Evolutionary conservation across 1,140 invertebrate genomes (phyloP).

Genomic region (Aradophagus sp.): DNA sequence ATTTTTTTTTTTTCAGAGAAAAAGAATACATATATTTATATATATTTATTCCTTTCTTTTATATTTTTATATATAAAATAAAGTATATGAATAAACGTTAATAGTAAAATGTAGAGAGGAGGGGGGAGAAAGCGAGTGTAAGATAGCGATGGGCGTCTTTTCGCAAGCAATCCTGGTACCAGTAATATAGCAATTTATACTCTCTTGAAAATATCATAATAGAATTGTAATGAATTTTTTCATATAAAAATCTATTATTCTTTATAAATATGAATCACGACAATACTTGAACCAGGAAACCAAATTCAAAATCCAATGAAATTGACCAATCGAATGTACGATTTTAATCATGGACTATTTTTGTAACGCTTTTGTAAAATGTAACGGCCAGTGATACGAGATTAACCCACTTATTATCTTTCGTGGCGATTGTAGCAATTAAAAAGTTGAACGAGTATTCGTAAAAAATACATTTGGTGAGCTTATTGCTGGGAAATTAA

Average conservation of each 20-base stretch:
- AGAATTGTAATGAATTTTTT: too few relatives aligned
- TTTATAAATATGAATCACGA: too few relatives aligned
- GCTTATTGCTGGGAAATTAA: too few relatives aligned
- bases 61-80: conserved; percentile 47
- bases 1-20: conserved; percentile 62
- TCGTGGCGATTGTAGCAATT: too few relatives aligned
- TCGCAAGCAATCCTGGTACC: too few relatives aligned
- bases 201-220: too few relatives aligned
- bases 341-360: too few relatives aligned
- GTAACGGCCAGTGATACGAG: conserved; percentile 13
- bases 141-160: conserved; percentile 30
- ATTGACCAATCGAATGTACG: background rate
- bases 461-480: background rate
- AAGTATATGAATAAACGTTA: conserved; percentile 54
- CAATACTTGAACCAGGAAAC: too few relatives aligned
- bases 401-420: too few relatives aligned
- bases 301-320: too few relatives aligned
- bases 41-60: conserved; percentile 30
- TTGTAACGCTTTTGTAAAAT: conserved; percentile 1
- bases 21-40: conserved; percentile 46
- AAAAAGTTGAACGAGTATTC: conserved; percentile 6
- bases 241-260: too few relatives aligned
- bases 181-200: too few relatives aligned
- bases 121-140: conserved; percentile 22
- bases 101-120: conserved; percentile 22